Percentiles rank a stretch among this genome's conserved stretches.
These are phyloP conservation scores for Cephus rjabovi DNA, from an alignment of 2,888 invertebrate species.

Conservation along the genomic window DNA sequence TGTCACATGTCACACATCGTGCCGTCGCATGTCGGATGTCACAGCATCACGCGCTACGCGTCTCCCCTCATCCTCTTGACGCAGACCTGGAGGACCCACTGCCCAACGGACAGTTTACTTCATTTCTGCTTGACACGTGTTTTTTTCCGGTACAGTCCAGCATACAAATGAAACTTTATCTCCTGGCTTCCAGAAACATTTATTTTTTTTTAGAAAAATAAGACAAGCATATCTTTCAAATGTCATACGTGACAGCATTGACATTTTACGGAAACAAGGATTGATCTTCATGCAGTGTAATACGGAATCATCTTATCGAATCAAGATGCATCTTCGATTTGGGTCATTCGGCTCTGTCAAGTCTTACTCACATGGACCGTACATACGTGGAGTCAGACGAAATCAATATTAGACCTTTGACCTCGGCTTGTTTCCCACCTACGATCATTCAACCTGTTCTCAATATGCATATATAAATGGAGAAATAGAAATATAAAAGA, in stretches of 20 bases:
- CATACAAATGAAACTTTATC: background rate
- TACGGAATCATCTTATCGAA: no score
- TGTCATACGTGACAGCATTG: no score
- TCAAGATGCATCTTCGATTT: background rate
- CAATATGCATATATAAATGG: background rate
- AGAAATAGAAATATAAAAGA: background rate
- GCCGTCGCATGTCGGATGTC: background rate
- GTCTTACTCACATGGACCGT: background rate
- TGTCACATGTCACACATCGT: background rate
- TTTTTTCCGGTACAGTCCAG: background rate
- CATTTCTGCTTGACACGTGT: background rate
- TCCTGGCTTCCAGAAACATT: background rate
- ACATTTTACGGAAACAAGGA: background rate
- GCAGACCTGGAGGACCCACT: background rate
- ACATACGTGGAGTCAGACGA: background rate
- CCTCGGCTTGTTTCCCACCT: background rate
- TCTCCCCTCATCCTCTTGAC: background rate
- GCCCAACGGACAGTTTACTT: background rate
- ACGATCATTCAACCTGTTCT: background rate
- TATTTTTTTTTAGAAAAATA: background rate
- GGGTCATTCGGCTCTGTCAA: background rate
- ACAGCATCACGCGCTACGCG: background rate
- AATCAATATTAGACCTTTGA: background rate
- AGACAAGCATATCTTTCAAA: background rate
- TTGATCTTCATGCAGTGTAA: background rate